Base-by-base conservation (phyloP, 2,113 vertebrate species). In the Thunnus thynnus region DNA sequence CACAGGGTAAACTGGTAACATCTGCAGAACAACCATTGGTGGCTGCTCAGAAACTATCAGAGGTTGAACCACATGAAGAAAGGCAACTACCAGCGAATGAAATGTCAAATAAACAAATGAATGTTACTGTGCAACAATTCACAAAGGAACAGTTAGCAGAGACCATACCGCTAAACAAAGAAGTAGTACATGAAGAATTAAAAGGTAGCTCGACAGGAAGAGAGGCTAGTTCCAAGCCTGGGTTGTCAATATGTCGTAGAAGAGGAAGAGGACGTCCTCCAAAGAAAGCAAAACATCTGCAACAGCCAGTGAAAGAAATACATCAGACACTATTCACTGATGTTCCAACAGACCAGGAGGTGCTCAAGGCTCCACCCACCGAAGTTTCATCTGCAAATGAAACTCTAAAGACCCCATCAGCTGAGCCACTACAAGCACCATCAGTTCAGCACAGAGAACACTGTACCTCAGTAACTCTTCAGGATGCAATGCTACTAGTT, bases 401-500 rank as follows among this genome's bases (percentile, higher is more conserved):
- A 76, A 75, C 55, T 2, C 5, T 60, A 4, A 63, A 72, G 1
- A 3, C 22, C 13, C 10, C 30, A 46, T 6, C 10, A 57, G 4
- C 13, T 3, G 47, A 68, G 30, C 56, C 56, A 30, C 3, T 18
- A 55, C 71, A 67, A 79, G 18, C 46, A 52, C 3, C 25, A 64
- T 25, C 22, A 13, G 10, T 44, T 68, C 18, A 71, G 18, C 16
- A 50, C 7, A 86, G 72, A 56, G 50, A 80, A 48, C 22, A 48
- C 2, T 0, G 10, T 3, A 72, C 60, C 32, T 78, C 87, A 51
- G 89, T 70, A 46, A 86, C 82, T 44, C 85, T 92, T 47, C 89
- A 92, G 55, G 91, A 93, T 77, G 92, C 92, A 67, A 75, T 92
- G 78, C 68, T 93, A 18, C 65, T 92, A 10, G 77, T 92, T 63